These are phyloP conservation scores for Erannis defoliaria DNA, from an alignment of 2,888 invertebrate species.

Conservation along the genomic window DNA sequence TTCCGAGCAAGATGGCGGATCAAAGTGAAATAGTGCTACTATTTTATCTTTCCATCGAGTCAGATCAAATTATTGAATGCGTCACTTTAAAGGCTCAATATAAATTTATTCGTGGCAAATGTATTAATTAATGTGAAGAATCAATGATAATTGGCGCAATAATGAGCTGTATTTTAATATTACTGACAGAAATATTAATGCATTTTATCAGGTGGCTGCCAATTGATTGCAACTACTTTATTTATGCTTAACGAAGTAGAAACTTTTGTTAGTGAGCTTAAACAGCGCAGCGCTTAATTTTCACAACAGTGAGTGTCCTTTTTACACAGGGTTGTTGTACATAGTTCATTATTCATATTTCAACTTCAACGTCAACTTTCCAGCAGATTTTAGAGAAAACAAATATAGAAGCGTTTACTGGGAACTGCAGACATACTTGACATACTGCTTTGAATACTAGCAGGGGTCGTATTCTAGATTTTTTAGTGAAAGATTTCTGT, in stretches of 20 bases:
- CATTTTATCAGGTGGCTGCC: background rate
- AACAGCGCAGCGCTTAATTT: conserved; percentile 23
- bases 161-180: background rate
- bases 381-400: conserved; percentile 17
- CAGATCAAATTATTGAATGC: too few relatives aligned
- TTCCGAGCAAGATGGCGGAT: too few relatives aligned
- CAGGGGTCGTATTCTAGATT: background rate
- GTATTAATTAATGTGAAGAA: background rate
- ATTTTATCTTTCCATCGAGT: too few relatives aligned
- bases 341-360: conserved; percentile 20
- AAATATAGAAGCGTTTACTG: conserved; percentile 12
- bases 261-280: conserved; percentile 21
- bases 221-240: conserved; percentile 22
- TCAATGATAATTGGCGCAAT: background rate
- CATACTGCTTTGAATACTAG: conserved; percentile 22
- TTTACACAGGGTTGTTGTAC: too few relatives aligned
- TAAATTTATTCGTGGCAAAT: background rate
- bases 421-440: conserved; percentile 1
- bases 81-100: too few relatives aligned
- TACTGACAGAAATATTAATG: conserved; percentile 1
- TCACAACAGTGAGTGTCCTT: conserved; percentile 1
- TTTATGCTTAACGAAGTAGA: conserved; percentile 23
- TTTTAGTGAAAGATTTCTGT: background rate
- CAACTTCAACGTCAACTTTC: conserved; percentile 17
- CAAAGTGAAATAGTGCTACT: too few relatives aligned